Base-by-base conservation (phyloP, 2,113 vertebrate genomes). In the Chaenogobius annularis region DNA sequence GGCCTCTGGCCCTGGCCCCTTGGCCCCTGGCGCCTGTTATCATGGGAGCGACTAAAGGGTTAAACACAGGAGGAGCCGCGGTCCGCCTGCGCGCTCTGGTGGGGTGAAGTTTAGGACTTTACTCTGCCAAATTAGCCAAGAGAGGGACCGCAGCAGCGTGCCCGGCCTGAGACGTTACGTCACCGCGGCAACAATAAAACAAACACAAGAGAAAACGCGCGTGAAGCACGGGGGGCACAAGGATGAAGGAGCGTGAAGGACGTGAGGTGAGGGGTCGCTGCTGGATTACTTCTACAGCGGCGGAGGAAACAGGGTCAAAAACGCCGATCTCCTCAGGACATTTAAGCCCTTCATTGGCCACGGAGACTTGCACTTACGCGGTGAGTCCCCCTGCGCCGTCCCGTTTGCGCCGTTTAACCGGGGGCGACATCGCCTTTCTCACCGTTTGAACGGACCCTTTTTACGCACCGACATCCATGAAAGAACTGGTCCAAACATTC, bases 331-430 rank as follows among this genome's bases (percentile, higher is more conserved):
- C 12, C 74, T 93, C 69, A 91, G 68, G 83, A 92, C 83, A 13
- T 94, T 89, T 79, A 93, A 93, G 78, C 90, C 90, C 20, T 93
- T 92, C 56, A 93, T 94, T 73, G 92, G 88, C 70, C 93, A 94
- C 74, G 78, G 65, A 72, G 93, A 94, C 85, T 14, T 81, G 72
- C 89, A 92, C 15, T 23, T 93, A 0, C 93, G 93, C 22, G 93
- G 93, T 94, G 70, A 93, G 92, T 63, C 26, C 26, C 2, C 11
- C 19, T 10, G 61, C 56, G 91, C 83, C 15, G 35, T 50, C 31
- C 67, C 10, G 35, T 14, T 15, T 40, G 50, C 11, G 10, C 31
- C 37, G 0, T 14, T 43, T 61, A 23, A 62, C n/a, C n/a, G n/a
- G n/a, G n/a, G n/a, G n/a, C n/a, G n/a, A n/a, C n/a, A n/a, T n/a